Evolutionary conservation across 2,797 vertebrate genomes (phyloP), one percentile per base, ranked within the genome.

Genomic region (Aldrovandia affinis): DNA sequence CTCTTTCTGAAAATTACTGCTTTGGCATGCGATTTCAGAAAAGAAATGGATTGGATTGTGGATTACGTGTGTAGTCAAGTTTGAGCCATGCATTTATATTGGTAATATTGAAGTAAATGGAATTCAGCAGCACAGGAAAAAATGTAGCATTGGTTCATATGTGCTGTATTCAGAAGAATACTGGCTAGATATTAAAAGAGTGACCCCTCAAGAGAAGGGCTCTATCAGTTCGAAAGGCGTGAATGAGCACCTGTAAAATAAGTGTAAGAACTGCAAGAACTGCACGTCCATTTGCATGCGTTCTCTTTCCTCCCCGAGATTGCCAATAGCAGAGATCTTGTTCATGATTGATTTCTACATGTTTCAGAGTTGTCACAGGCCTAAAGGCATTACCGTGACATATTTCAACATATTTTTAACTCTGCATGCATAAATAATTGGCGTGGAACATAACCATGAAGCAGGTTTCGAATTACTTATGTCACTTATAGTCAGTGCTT

Each of bases 361-460:
- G 36, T 22, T 47, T n/a, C 39, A 77, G 73, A 77, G 44, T 77
- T 25, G 36, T 77, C 73, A 77, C 42, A 22, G 18, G 39, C 73
- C 39, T 39, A 77, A n/a, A 77, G 33, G 39, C n/a, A 39, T 77
- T 44, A 47, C 25, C 6, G 6, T 77, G 73, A n/a, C 42, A 47
- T 77, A 77, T 47, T 47, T 77, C 18, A 77, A 47, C 42, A 25
- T 47, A 44, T 77, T 77, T 75, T 47, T 70, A 39, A 39, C 33
- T 70, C 68, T 70, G 68, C 33, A 70, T 70, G 33, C 68, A 70
- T 70, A 70, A 70, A 39, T 70, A 39, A 70, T 70, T 65, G 0
- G 63, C 28, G 18, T 70, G 33, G 68, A 22, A 63, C 22, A 63
- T 70, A 70, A 14, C 28, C 63, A 33, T 12, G 28, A 65, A 65